These are phyloP conservation scores for Acyrthosiphon pisum DNA, from an alignment of 1,140 invertebrate genomes.

Conservation along the genomic window DNA sequence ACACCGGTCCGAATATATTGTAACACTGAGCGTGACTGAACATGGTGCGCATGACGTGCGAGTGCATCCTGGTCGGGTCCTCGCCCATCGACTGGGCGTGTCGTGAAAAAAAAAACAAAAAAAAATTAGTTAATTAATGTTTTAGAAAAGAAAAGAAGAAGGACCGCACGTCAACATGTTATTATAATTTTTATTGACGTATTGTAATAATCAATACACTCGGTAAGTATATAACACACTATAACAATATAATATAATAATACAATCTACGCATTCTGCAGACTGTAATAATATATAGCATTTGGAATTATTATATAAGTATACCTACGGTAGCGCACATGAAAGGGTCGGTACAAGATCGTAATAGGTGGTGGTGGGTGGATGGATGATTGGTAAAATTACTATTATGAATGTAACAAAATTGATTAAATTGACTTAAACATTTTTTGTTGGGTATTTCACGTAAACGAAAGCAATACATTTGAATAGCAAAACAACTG, in stretches of 20 bases:
- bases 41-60: constrained; percentile 62
- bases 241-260: background rate
- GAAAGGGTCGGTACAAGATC: too few relatives aligned
- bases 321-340: background rate
- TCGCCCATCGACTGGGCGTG: constrained; percentile 61
- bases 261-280: background rate
- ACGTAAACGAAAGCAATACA: background rate
- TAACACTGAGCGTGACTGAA: constrained; percentile 61
- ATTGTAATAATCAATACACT: background rate
- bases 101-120: background rate
- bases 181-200: background rate
- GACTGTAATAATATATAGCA: background rate
- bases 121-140: background rate
- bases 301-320: background rate
- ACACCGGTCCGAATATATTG: constrained; percentile 62
- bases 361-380: background rate
- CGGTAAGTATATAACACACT: background rate
- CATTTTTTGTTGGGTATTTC: too few relatives aligned
- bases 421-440: background rate
- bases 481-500: too few relatives aligned
- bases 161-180: background rate
- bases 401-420: background rate
- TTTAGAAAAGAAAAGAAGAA: background rate
- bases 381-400: background rate
- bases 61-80: constrained; percentile 60